Evolutionary conservation across 2,888 invertebrate genomes (phyloP).

Genomic region (Pterobdella sp.): DNA sequence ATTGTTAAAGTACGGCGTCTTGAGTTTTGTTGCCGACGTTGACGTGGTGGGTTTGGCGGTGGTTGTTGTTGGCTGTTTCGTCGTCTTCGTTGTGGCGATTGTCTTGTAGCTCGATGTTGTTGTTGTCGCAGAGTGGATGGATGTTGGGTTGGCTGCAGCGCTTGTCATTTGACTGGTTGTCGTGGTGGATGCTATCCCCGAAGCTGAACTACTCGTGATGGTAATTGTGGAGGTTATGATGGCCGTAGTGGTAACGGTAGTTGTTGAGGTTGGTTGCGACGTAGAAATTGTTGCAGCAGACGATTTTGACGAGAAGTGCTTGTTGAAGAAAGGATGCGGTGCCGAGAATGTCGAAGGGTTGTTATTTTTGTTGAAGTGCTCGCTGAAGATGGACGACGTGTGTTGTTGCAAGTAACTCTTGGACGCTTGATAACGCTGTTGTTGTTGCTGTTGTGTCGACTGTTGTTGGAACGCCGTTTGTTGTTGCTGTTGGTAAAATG

Average conservation of each 20-base stretch:
- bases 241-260: not conserved
- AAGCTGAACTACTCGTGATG: no score
- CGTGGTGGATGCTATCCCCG: not conserved
- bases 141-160: no score
- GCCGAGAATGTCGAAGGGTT: not conserved
- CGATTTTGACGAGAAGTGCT: conserved; percentile 1
- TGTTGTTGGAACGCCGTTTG: conserved; percentile 14
- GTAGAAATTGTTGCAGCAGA: not conserved
- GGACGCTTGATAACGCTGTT: conserved; percentile 17
- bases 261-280: not conserved
- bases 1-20: not conserved
- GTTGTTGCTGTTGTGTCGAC: conserved; percentile 25
- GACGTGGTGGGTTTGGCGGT: no score
- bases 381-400: not conserved
- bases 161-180: no score
- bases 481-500: conserved; percentile 29
- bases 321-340: conserved; percentile 6
- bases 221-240: not conserved
- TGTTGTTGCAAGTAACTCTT: conserved; percentile 28
- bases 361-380: conserved; percentile 26
- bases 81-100: no score
- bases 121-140: no score
- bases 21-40: not conserved
- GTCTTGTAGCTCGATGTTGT: no score
- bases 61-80: no score